phyloP scores from a whole-genome alignment of 2,113 vertebrate genomes.

The Grammomys dolichurus region DNA sequence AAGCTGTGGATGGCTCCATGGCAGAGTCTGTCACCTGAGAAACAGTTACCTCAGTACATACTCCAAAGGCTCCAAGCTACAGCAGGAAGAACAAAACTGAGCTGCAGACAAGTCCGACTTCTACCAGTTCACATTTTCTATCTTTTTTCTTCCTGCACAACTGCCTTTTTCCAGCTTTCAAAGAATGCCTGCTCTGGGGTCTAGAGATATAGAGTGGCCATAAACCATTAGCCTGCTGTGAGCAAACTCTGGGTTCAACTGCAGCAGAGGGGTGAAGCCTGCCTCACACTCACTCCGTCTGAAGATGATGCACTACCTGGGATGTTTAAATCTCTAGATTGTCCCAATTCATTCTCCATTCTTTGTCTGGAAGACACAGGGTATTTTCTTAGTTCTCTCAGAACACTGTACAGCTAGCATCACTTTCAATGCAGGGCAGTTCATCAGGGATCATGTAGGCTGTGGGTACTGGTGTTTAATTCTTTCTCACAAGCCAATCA shows the following conservation, averaged over 20 bases:
- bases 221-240: background rate
- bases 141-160: background rate
- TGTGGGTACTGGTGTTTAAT: slow-evolving; percentile 30
- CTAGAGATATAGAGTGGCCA: background rate
- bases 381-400: slow-evolving; percentile 24
- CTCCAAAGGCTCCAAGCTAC: background rate
- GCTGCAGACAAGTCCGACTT: background rate
- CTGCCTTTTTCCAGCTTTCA: background rate
- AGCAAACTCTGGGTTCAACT: background rate
- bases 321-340: slow-evolving; percentile 14
- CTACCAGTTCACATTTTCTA: slow-evolving; percentile 38
- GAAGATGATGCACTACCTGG: background rate
- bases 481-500: background rate
- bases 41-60: background rate
- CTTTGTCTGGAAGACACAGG: slow-evolving; percentile 43
- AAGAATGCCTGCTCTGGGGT: background rate
- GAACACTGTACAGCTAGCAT: background rate
- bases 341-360: background rate
- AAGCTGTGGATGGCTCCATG: slow-evolving; percentile 31
- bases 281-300: slow-evolving; percentile 9
- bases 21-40: background rate
- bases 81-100: slow-evolving; percentile 41
- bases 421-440: slow-evolving; percentile 29
- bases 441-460: slow-evolving; percentile 2
- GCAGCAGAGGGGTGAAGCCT: background rate